Base-by-base conservation (phyloP, 2,888 invertebrate species). In the Amblyjoppa proteus region DNA sequence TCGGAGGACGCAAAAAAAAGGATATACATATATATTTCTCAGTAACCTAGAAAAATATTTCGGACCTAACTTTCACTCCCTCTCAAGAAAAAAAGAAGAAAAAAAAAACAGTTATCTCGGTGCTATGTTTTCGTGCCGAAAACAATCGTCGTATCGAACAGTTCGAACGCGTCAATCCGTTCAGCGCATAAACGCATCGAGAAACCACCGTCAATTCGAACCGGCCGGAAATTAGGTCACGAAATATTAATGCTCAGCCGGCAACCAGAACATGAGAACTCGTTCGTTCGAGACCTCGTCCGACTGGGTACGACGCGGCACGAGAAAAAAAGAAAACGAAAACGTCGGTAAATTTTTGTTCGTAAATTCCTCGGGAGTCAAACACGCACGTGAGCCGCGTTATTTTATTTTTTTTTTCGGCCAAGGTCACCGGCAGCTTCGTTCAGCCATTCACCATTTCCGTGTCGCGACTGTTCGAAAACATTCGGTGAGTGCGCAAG, bases 1-100 rank as follows among this genome's bases (percentile, higher is more conserved):
- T n/a, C 53, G 49, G 56, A 25, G 16, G 13, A 53, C 49, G 53
- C 38, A 76, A 74, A 28, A 69, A 45, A 45, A 45, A 9, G 2
- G 2, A 13, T 45, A 45, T 13, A 13, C 38, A 9, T 38, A 9
- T 69, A 38, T 58, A 64, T 25, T 64, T 1, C 66, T 28, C 51
- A 41, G 70, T 83, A 75, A 80, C 75, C 80, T 76, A 38, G 58
- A 80, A 83, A 76, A 28, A 78, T 68, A 7, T 38, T 16, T 16
- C n/a, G 7, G 31, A 28, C 1, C 31, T 7, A 31, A 31, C 16
- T 51, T 49, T 20, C 49, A 49, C 20, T 61, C 6, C 3, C 56
- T 66, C 66, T 20, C 20, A 20, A 20, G 20, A 20, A 20, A 20
- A 20, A 20, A 58, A 11, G 13, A 25, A 58, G 28, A 25, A 58